Conservation (phyloP, 2,797 vertebrate species). For the Alexandromys oeconomus region DNA sequence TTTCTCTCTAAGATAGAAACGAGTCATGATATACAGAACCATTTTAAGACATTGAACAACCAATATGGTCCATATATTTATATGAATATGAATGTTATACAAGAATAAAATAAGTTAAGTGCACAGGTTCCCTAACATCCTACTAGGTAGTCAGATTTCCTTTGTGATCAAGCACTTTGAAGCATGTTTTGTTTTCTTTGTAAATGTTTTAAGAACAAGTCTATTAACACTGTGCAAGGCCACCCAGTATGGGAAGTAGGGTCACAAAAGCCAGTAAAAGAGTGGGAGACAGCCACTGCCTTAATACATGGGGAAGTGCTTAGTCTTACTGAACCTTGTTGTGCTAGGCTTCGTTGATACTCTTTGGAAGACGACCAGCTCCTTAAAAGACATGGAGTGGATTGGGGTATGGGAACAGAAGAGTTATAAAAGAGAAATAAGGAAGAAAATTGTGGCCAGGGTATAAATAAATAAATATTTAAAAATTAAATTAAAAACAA, state of each 20-base stretch:
- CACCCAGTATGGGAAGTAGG: background rate
- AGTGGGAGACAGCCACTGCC: background rate
- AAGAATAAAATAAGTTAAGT: background rate
- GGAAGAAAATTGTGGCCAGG: no score
- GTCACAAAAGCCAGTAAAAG: background rate
- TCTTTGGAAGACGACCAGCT: background rate
- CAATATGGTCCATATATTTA: background rate
- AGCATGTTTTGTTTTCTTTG: background rate
- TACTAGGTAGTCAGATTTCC: background rate
- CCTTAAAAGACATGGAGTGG: background rate
- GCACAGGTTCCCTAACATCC: background rate
- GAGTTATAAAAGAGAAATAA: no score
- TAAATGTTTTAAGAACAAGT: background rate
- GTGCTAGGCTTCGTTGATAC: background rate
- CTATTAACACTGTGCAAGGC: background rate
- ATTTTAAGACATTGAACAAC: background rate
- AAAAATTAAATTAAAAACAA: background rate
- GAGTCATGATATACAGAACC: background rate
- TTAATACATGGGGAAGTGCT: background rate
- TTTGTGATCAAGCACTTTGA: background rate
- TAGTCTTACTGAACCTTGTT: background rate
- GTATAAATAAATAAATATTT: background rate
- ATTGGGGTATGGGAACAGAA: background rate
- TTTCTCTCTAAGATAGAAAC: slow-evolving; percentile 4
- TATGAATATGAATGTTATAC: background rate